Evolutionary conservation across 2,113 vertebrate species (phyloP).

Genomic region (Daubentonia madagascariensis): DNA sequence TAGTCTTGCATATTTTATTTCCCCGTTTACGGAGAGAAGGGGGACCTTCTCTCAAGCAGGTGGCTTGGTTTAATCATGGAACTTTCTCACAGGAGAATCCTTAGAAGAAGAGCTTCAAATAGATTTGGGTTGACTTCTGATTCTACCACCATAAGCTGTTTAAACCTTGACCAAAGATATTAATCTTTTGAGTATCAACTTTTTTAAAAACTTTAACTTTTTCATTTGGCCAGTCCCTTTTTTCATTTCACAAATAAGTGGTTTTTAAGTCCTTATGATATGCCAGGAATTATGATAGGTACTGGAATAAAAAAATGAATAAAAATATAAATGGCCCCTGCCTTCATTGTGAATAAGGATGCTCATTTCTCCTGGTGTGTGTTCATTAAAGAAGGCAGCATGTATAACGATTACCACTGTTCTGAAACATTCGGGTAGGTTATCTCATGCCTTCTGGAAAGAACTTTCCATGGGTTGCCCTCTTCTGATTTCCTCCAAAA

Average conservation of each 20-base stretch:
- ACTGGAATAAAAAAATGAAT: not conserved
- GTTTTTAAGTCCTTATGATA: not conserved
- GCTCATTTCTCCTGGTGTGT: not conserved
- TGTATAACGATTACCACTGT: not conserved
- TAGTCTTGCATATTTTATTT: constrained; percentile 52
- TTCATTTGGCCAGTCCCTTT: not conserved
- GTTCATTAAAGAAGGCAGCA: not conserved
- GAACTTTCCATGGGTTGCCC: not conserved
- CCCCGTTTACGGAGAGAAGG: constrained; percentile 17
- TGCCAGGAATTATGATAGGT: not conserved
- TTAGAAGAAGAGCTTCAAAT: constrained; percentile 22
- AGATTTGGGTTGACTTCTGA: not conserved
- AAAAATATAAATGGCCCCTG: not conserved
- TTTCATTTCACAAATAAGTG: not conserved
- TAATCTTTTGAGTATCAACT: not conserved
- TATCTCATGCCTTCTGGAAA: not conserved
- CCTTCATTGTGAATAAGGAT: not conserved
- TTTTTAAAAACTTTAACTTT: not conserved
- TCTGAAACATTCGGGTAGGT: not conserved
- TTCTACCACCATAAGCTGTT: not conserved
- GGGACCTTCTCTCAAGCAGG: constrained; percentile 52
- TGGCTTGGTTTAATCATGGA: constrained; percentile 55
- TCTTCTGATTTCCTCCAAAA: not conserved
- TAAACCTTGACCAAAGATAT: not conserved
- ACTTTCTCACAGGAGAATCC: constrained; percentile 29